These are phyloP conservation scores for Cataglyphis rosenhaueri DNA, from an alignment of 2,888 invertebrate species.

Conservation along the genomic window DNA sequence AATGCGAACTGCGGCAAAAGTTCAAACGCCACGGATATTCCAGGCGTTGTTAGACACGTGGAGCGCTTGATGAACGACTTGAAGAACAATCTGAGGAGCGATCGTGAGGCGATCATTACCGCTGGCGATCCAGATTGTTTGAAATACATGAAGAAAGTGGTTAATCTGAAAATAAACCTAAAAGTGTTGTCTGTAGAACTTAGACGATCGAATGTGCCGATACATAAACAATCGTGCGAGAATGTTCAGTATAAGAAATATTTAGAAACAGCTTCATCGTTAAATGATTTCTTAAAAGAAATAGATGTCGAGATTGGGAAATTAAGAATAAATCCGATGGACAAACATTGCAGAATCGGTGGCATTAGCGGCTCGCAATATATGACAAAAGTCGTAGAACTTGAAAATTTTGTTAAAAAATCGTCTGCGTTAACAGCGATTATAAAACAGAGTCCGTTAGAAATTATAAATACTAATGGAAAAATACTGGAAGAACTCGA, in stretches of 20 bases:
- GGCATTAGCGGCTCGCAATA: constrained; percentile 57
- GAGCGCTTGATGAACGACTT: constrained; percentile 63
- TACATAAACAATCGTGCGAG: background rate
- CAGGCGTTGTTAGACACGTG: constrained; percentile 41
- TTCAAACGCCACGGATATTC: background rate
- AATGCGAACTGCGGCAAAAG: background rate
- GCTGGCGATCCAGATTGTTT: constrained; percentile 65
- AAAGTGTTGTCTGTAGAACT: constrained; percentile 62
- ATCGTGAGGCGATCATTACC: constrained; percentile 67
- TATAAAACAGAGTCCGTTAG: constrained; percentile 37
- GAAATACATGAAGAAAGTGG: constrained; percentile 67
- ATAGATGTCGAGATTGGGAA: constrained; percentile 63
- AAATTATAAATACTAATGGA: background rate
- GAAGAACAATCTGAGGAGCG: constrained; percentile 67
- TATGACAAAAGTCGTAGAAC: constrained; percentile 57
- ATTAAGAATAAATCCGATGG: constrained; percentile 61
- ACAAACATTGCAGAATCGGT: constrained; percentile 54
- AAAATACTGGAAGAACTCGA: constrained; percentile 44
- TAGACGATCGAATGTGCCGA: constrained; percentile 7
- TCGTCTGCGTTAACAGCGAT: constrained; percentile 53
- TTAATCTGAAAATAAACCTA: constrained; percentile 59
- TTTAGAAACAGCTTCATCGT: constrained; percentile 13
- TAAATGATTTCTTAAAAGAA: constrained; percentile 59
- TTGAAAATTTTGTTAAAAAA: constrained; percentile 57
- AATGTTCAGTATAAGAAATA: background rate